phyloP scores from a whole-genome alignment of 37 sponge, comb jelly and placozoan genomes.

The Oscarella lobularis region DNA sequence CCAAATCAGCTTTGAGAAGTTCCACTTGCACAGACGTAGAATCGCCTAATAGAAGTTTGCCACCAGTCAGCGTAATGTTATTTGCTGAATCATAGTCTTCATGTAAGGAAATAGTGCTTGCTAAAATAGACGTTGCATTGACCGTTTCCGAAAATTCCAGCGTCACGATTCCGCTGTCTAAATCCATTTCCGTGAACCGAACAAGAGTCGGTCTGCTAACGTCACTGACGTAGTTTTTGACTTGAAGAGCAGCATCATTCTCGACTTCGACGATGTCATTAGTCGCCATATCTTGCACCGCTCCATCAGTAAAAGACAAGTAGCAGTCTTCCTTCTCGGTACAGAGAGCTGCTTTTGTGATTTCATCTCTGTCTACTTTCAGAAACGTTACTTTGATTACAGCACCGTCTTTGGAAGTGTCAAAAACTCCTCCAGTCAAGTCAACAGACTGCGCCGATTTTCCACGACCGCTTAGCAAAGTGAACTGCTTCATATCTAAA shows the following conservation, averaged over 20 bases:
- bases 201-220: constrained; percentile 27
- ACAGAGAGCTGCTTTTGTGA: constrained; percentile 53
- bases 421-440: constrained; percentile 43
- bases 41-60: constrained; percentile 41
- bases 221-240: constrained; percentile 15
- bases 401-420: constrained; percentile 40
- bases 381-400: constrained; percentile 21
- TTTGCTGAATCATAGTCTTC: constrained; percentile 18
- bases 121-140: constrained; percentile 19
- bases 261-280: constrained; percentile 37
- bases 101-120: constrained; percentile 41
- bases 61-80: constrained; percentile 42
- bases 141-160: constrained; percentile 76
- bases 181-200: constrained; percentile 47
- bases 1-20: constrained; percentile 49
- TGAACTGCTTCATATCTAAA: constrained; percentile 3
- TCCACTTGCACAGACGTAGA: constrained; percentile 36
- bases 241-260: neutral
- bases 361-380: constrained; percentile 44
- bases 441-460: constrained; percentile 1
- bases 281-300: constrained; percentile 71
- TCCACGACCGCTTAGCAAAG: constrained; percentile 11
- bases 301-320: constrained; percentile 27
- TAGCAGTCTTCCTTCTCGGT: constrained; percentile 34
- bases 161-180: constrained; percentile 46